Evolutionary conservation across 2,113 vertebrate genomes (phyloP).

Genomic region (Gambusia affinis): DNA sequence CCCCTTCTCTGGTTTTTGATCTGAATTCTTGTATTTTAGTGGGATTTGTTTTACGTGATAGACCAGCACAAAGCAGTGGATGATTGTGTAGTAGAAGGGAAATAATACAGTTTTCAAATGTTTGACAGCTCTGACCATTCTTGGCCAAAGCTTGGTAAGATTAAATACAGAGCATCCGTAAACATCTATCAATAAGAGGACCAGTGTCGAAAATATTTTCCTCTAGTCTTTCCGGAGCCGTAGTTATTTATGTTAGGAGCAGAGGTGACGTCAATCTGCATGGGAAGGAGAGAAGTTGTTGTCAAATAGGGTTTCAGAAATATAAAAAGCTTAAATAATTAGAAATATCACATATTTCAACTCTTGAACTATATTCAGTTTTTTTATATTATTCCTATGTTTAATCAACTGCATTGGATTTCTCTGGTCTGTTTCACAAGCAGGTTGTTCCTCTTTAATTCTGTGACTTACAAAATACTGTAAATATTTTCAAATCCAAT

Average conservation of each 20-base stretch:
- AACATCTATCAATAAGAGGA: not conserved
- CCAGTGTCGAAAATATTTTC: not conserved
- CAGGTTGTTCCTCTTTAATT: too few species aligned
- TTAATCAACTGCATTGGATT: not conserved
- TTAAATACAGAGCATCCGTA: not conserved
- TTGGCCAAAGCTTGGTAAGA: not conserved
- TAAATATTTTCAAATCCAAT: too few species aligned
- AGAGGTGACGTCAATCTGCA: not conserved
- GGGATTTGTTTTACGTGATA: not conserved
- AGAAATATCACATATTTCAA: not conserved
- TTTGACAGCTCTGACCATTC: too few species aligned
- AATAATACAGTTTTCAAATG: not conserved
- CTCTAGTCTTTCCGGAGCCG: not conserved
- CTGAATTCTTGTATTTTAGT: not conserved
- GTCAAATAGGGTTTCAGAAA: not conserved
- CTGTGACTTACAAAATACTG: too few species aligned
- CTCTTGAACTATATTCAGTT: not conserved
- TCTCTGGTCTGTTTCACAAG: too few species aligned
- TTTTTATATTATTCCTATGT: not conserved
- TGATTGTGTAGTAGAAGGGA: not conserved
- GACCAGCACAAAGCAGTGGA: not conserved
- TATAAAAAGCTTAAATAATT: not conserved
- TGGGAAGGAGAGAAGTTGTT: not conserved
- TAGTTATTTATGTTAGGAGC: not conserved
- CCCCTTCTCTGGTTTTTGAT: not conserved